Percentiles rank a stretch among this genome's conserved stretches.
These are phyloP conservation scores for Umimayanthus kanabou DNA, from an alignment of 92 coral and sea anemone genomes.

Conservation along the genomic window DNA sequence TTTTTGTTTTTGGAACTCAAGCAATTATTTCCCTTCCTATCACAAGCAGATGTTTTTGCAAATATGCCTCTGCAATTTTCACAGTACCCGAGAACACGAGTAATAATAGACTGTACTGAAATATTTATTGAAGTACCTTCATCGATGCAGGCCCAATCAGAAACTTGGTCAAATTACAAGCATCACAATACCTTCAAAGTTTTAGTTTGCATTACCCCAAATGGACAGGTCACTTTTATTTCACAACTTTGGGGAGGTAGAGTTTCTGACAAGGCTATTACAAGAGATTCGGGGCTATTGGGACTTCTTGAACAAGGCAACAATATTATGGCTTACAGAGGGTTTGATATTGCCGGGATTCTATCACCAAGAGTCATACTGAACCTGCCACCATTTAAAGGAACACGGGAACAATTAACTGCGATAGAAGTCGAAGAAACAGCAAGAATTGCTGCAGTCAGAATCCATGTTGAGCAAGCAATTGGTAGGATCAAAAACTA, in stretches of 20 bases:
- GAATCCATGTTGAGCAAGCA: constrained; percentile 34
- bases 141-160: constrained; percentile 61
- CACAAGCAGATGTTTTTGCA: not conserved
- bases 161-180: constrained; percentile 53
- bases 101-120: constrained; percentile 53
- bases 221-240: constrained; percentile 60
- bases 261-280: constrained; percentile 23
- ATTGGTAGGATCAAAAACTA: constrained; percentile 61
- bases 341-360: constrained; percentile 24
- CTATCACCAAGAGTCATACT: not conserved
- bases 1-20: constrained; percentile 30
- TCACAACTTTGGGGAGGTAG: constrained; percentile 61
- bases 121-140: constrained; percentile 61
- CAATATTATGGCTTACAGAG: constrained; percentile 29
- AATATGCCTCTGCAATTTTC: constrained; percentile 22
- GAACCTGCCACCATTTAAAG: constrained; percentile 27
- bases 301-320: not conserved
- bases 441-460: constrained; percentile 18
- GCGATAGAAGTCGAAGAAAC: constrained; percentile 22
- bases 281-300: constrained; percentile 5
- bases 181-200: constrained; percentile 55
- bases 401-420: constrained; percentile 11
- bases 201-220: constrained; percentile 56
- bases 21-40: constrained; percentile 5
- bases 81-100: constrained; percentile 11